These are phyloP conservation scores for Minunthozetes semirufus DNA, from an alignment of 2,888 invertebrate genomes.

Conservation along the genomic window DNA sequence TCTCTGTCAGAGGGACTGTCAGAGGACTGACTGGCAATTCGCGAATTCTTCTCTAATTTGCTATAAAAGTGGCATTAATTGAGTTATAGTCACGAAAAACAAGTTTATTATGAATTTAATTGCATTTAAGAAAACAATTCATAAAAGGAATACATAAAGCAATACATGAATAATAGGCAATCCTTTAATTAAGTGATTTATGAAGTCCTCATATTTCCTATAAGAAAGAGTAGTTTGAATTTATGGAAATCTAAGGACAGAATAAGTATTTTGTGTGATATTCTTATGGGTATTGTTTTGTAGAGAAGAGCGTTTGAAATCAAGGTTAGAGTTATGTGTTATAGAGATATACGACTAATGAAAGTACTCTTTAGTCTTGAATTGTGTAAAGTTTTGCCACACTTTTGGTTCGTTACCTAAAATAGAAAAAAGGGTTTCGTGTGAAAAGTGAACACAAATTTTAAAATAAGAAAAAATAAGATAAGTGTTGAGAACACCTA, in stretches of 20 bases:
- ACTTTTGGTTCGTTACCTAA: slow-evolving; percentile 24
- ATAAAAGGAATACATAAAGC: neutral
- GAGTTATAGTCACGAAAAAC: slow-evolving; percentile 14
- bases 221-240: neutral
- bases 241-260: neutral
- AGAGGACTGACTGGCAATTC: neutral
- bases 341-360: slow-evolving; percentile 5
- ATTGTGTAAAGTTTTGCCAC: slow-evolving; percentile 17
- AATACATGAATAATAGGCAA: neutral
- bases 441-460: neutral
- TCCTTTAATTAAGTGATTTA: neutral
- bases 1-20: too few species aligned
- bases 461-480: neutral
- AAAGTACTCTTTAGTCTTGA: too few species aligned
- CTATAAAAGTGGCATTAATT: neutral
- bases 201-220: neutral
- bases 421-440: slow-evolving; percentile 11
- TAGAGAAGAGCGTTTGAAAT: neutral
- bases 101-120: neutral
- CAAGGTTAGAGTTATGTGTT: slow-evolving; percentile 9
- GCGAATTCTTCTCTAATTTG: neutral
- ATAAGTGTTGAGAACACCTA: neutral
- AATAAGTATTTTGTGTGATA: too few species aligned
- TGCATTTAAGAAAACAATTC: neutral
- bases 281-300: neutral